Percentiles rank a stretch among this genome's conserved stretches.
Evolutionary conservation across 2,113 vertebrate species (phyloP).

Genomic region (Gallinago undulata): DNA sequence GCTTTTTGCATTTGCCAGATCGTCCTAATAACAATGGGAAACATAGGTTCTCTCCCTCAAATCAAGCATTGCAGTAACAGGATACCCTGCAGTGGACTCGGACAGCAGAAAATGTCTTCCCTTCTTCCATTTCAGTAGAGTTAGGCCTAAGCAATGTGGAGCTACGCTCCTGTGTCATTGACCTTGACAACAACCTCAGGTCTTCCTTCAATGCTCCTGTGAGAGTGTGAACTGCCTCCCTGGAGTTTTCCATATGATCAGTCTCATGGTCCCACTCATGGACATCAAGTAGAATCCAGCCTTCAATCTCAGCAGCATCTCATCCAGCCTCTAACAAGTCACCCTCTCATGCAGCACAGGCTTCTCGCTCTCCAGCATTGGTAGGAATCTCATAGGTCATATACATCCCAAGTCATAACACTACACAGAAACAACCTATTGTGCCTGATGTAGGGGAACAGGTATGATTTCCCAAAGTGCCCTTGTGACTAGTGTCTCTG

Average conservation of each 20-base stretch:
- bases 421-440: not conserved
- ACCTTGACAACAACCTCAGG: not conserved
- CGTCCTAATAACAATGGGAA: not conserved
- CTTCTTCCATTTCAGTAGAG: not conserved
- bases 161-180: not conserved
- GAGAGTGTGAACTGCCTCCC: not conserved
- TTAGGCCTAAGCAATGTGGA: not conserved
- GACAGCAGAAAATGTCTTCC: not conserved
- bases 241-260: not conserved
- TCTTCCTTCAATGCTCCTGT: not conserved
- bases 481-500: not conserved
- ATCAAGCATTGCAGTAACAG: not conserved
- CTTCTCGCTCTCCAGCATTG: not conserved
- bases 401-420: not conserved
- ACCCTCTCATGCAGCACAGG: not conserved
- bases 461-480: not conserved
- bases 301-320: not conserved
- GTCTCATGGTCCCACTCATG: rapidly evolving
- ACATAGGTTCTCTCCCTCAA: not conserved
- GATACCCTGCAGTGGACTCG: not conserved
- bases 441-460: not conserved
- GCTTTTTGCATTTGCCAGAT: not conserved
- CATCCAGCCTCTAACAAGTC: not conserved
- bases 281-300: not conserved
- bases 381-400: too few species aligned